A percentile compares a stretch with the other conserved stretches of the same genome.
Conservation (phyloP, 2,888 invertebrate genomes). For the Drosophila antonietae region DNA sequence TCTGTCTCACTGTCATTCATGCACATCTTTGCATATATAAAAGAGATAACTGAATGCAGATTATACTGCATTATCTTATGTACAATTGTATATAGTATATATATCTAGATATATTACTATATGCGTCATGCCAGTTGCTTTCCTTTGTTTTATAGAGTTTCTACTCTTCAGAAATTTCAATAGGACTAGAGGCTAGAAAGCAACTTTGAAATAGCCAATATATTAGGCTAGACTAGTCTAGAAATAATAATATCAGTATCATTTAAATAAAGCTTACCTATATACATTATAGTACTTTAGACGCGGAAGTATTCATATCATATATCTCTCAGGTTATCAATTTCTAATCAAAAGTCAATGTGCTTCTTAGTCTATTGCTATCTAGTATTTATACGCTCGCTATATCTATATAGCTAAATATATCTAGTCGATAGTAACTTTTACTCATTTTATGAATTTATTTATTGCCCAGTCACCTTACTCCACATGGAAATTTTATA, state of each 20-base stretch:
- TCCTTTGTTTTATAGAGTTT: background rate
- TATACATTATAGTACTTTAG: too few species aligned
- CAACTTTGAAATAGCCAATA: background rate
- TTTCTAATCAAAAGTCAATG: background rate
- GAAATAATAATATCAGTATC: too few species aligned
- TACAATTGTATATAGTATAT: too few species aligned
- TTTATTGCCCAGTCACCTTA: too few species aligned
- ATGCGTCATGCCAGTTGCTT: constrained; percentile 2
- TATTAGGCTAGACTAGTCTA: too few species aligned
- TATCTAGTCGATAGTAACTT: too few species aligned
- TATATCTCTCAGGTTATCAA: background rate
- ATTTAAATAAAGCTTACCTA: too few species aligned
- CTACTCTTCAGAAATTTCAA: background rate
- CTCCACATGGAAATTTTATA: background rate
- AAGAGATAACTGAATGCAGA: background rate
- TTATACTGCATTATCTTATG: background rate
- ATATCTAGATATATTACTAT: background rate
- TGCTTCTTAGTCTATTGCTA: background rate
- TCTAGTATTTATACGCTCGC: background rate
- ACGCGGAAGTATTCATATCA: background rate
- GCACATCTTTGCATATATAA: background rate
- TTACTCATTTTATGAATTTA: too few species aligned
- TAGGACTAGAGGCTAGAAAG: background rate
- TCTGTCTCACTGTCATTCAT: constrained; percentile 6
- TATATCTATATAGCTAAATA: background rate